Conservation (phyloP, 2,797 vertebrate genomes). For the Phoeniculus purpureus region DNA sequence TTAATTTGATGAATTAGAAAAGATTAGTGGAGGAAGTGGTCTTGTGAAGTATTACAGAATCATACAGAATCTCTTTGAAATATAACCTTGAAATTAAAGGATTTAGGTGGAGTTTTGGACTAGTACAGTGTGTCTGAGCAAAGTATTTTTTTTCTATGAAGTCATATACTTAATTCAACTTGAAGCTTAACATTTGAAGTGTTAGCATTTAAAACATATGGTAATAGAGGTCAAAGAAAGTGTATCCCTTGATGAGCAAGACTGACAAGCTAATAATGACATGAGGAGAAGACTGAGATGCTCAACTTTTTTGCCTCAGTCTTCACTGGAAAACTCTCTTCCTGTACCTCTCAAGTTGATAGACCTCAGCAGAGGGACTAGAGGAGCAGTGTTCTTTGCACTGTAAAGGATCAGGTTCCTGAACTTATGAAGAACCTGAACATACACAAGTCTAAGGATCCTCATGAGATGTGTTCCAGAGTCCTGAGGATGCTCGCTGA, state of each 20-base stretch:
- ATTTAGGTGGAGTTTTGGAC: neutral
- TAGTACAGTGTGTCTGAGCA: neutral
- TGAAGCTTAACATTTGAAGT: no score
- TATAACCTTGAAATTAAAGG: neutral
- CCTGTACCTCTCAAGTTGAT: neutral
- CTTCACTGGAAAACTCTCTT: neutral
- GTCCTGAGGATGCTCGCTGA: neutral
- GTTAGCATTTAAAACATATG: neutral
- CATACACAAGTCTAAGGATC: neutral
- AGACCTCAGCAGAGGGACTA: neutral
- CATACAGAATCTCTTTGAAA: neutral
- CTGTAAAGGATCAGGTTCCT: neutral
- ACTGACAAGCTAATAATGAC: neutral
- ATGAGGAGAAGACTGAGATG: neutral
- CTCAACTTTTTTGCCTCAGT: neutral
- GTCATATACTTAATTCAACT: neutral
- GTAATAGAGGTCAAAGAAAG: neutral
- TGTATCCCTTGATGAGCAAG: rapidly evolving
- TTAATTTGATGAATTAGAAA: neutral
- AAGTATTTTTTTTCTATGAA: neutral
- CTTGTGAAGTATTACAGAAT: neutral
- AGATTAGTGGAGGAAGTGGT: neutral
- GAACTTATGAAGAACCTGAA: neutral
- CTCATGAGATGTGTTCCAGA: neutral
- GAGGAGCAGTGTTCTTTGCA: neutral